These are phyloP conservation scores for Geococcyx californianus DNA, from an alignment of 2,113 vertebrate genomes.

Conservation along the genomic window DNA sequence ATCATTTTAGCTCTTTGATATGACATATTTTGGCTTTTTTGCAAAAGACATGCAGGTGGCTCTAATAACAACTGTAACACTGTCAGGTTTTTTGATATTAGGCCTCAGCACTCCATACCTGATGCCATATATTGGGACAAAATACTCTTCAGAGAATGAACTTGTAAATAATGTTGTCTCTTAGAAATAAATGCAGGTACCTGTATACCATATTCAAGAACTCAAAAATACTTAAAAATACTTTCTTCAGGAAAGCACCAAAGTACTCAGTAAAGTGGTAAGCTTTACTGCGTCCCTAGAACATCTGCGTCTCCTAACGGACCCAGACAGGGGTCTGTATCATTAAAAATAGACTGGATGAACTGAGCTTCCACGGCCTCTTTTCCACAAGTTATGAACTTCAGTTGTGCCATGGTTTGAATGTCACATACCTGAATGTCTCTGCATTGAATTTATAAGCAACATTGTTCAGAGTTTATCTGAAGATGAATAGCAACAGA, in stretches of 20 bases:
- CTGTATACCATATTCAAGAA: not conserved
- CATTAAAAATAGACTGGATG: not conserved
- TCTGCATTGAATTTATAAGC: not conserved
- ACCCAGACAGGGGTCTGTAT: fast-evolving
- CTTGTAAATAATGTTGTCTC: not conserved
- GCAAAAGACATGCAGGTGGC: not conserved
- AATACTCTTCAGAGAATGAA: not conserved
- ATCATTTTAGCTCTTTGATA: not conserved
- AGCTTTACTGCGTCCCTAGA: not conserved
- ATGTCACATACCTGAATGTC: not conserved
- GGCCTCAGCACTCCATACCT: not conserved
- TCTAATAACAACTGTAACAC: not conserved
- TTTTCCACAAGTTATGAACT: not conserved
- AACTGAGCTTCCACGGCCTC: not conserved
- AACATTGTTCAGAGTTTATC: not conserved
- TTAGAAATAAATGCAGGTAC: not conserved
- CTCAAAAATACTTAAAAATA: not conserved
- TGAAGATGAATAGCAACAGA: not conserved
- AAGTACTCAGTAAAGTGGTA: not conserved
- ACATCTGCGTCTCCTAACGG: not conserved
- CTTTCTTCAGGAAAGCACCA: not conserved
- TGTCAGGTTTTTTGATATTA: not conserved
- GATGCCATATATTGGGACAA: not conserved
- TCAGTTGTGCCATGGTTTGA: not conserved
- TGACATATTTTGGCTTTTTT: not conserved